Percentiles rank a stretch among this genome's conserved stretches.
phyloP scores from a whole-genome alignment of 2,113 vertebrate genomes.

The Cinclus mexicanus region DNA sequence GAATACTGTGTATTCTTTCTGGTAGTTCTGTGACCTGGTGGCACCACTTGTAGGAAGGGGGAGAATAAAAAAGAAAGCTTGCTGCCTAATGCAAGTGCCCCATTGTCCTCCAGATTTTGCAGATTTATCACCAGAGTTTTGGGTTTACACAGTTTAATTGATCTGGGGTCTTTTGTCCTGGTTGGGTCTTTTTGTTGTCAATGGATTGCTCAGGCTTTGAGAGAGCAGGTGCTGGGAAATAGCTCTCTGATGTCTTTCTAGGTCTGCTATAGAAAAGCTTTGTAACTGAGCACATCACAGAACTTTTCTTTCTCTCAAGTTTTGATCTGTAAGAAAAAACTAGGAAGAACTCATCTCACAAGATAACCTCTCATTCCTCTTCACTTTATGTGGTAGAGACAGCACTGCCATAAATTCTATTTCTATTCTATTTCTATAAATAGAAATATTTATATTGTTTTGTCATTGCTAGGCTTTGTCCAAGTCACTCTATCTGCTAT shows the following conservation, averaged over 20 bases:
- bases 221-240: not conserved
- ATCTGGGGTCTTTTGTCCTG: not conserved
- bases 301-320: not conserved
- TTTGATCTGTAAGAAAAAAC: not conserved
- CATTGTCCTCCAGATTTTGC: not conserved
- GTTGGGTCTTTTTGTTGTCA: not conserved
- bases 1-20: not conserved
- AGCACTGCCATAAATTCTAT: not conserved
- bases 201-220: not conserved
- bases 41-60: not conserved
- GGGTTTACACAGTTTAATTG: not conserved
- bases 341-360: not conserved
- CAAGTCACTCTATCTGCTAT: not conserved
- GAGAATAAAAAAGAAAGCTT: not conserved
- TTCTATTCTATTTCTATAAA: not conserved
- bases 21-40: not conserved
- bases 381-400: not conserved
- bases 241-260: not conserved
- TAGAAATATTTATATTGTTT: not conserved
- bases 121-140: not conserved
- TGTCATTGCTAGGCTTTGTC: not conserved
- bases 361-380: not conserved
- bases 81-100: not conserved
- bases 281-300: not conserved
- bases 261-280: not conserved